Conservation (phyloP, 2,888 invertebrate species). For the Argyresthia albistria region DNA sequence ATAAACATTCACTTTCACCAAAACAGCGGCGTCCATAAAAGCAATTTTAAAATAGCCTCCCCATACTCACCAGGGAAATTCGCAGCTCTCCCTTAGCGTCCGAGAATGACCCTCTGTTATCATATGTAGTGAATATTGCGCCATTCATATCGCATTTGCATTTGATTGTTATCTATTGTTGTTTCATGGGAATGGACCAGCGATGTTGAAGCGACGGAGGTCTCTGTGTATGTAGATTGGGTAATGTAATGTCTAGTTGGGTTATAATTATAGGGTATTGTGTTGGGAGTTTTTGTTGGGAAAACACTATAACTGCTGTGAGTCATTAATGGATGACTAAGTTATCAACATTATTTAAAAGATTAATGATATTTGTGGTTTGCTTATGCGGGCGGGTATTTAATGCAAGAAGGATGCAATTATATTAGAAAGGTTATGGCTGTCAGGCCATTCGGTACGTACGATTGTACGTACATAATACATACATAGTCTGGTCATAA, state of each 20-base stretch:
- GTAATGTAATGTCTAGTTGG: not conserved
- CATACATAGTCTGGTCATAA: too few species aligned
- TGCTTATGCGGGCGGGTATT: too few species aligned
- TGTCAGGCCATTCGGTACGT: too few species aligned
- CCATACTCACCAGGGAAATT: not conserved
- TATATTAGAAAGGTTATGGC: too few species aligned
- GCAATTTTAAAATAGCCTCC: not conserved
- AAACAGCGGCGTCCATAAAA: not conserved
- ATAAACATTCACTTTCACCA: not conserved
- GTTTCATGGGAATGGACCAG: conserved; percentile 50
- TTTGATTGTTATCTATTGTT: conserved; percentile 62
- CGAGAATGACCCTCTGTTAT: conserved; percentile 39
- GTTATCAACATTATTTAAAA: too few species aligned
- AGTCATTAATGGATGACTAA: too few species aligned
- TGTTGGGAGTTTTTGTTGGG: too few species aligned
- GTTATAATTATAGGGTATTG: not conserved
- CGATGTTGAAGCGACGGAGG: not conserved
- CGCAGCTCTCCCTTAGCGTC: too few species aligned
- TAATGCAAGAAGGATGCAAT: too few species aligned
- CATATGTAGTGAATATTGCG: conserved; percentile 34
- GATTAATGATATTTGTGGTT: too few species aligned
- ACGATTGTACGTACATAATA: too few species aligned
- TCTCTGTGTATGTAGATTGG: not conserved
- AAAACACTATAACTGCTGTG: too few species aligned
- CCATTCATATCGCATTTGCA: conserved; percentile 59